Conservation (phyloP, 2,113 vertebrate species). For the Enhydra lutris region DNA sequence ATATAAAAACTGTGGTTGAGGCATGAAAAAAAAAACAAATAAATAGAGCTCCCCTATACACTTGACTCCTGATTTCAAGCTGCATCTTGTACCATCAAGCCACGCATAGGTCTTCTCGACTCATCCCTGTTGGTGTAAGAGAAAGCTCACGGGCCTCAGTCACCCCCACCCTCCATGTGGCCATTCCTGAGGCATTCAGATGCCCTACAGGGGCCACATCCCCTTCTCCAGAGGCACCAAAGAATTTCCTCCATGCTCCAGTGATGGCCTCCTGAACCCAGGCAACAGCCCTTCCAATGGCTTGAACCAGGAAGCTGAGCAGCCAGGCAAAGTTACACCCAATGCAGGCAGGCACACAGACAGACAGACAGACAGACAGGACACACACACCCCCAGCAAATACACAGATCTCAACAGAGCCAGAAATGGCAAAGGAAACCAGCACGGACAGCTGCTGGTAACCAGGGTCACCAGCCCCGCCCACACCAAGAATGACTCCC, state of each 20-base stretch:
- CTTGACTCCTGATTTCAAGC: not conserved
- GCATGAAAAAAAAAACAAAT: not conserved
- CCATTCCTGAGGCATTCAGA: not conserved
- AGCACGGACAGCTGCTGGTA: not conserved
- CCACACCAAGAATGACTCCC: not conserved
- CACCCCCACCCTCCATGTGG: accelerated
- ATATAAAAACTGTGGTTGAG: not conserved
- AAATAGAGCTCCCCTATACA: not conserved
- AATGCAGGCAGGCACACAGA: not conserved
- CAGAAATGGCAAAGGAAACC: not conserved
- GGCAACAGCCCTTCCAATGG: not conserved
- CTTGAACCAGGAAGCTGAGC: not conserved
- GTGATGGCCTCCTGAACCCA: not conserved
- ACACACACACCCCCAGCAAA: not conserved
- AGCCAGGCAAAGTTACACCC: not conserved
- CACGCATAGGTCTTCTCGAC: not conserved
- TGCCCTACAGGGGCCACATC: not conserved
- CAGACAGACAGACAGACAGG: not conserved
- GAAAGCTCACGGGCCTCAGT: not conserved
- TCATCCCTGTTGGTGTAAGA: not conserved
- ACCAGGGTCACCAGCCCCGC: not conserved
- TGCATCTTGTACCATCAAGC: not conserved
- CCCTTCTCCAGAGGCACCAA: not conserved
- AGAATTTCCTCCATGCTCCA: not conserved
- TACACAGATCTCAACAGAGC: not conserved